Conservation (phyloP, 2,888 invertebrate genomes). For the Papilio elwesi region DNA sequence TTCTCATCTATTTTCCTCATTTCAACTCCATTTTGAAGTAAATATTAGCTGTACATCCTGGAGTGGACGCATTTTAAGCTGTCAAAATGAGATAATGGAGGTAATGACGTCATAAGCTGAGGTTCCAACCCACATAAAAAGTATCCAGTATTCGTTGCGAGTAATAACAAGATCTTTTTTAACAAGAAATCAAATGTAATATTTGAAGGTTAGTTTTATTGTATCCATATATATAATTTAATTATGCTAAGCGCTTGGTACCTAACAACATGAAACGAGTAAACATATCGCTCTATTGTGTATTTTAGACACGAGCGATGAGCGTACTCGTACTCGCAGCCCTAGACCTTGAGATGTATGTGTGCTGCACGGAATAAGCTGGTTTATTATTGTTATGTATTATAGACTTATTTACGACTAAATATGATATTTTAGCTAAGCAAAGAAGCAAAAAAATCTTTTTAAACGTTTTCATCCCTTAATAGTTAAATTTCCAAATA, state of each 20-base stretch:
- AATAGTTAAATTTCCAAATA: too few species aligned
- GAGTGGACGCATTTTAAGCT: too few species aligned
- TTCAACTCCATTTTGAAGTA: too few species aligned
- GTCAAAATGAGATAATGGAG: too few species aligned
- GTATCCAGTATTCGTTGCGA: not conserved
- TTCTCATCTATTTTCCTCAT: too few species aligned
- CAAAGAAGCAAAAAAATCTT: too few species aligned
- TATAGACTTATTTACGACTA: not conserved
- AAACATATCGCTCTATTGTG: slow-evolving; percentile 21
- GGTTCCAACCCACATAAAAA: too few species aligned
- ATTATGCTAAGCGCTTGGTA: slow-evolving; percentile 25
- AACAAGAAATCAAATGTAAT: slow-evolving; percentile 9
- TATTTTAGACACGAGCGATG: slow-evolving; percentile 31
- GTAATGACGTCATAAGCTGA: too few species aligned
- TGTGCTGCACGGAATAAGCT: not conserved
- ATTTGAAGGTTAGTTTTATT: not conserved
- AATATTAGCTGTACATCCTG: too few species aligned
- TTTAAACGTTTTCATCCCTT: too few species aligned
- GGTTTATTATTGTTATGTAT: slow-evolving; percentile 1
- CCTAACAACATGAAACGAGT: not conserved
- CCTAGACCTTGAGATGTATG: slow-evolving; percentile 33
- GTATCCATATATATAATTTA: slow-evolving; percentile 28
- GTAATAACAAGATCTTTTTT: not conserved
- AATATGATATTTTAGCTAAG: not conserved
- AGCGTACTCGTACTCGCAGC: too few species aligned